phyloP scores from a whole-genome alignment of 2,888 invertebrate genomes.

The Eilema depressum region DNA sequence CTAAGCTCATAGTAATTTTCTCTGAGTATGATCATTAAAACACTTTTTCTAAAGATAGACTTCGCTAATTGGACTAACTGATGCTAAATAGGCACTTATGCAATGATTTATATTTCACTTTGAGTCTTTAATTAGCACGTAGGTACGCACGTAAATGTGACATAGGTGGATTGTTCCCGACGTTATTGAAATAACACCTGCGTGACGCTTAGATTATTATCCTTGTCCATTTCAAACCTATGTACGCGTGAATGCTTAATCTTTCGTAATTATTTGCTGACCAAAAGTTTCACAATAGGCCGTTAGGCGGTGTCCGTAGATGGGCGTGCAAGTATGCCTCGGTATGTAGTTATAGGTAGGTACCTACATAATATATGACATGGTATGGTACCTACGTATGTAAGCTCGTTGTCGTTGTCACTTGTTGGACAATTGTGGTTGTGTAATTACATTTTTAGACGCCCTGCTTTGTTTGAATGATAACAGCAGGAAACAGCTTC shows the following conservation, averaged over 20 bases:
- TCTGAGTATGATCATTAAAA: background rate
- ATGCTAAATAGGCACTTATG: conserved; percentile 13
- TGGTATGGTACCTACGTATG: conserved; percentile 8
- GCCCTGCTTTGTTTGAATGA: background rate
- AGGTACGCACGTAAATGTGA: conserved; percentile 7
- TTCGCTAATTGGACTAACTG: conserved; percentile 19
- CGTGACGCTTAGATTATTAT: conserved; percentile 10
- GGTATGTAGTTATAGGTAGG: conserved; percentile 16
- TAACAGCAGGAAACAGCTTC: background rate
- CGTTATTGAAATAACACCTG: conserved; percentile 21
- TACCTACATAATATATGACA: conserved; percentile 9
- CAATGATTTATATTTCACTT: conserved; percentile 26
- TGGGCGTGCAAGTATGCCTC: conserved; percentile 62
- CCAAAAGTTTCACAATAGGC: conserved; percentile 66
- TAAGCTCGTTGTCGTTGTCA: background rate
- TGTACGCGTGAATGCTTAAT: conserved; percentile 37
- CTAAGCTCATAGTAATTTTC: background rate
- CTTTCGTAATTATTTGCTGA: conserved; percentile 46
- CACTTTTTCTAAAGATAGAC: background rate
- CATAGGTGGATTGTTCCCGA: conserved; percentile 4
- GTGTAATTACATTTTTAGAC: conserved; percentile 4
- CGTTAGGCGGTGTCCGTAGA: conserved; percentile 51
- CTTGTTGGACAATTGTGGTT: background rate
- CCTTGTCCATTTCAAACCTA: conserved; percentile 25
- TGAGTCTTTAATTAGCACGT: conserved; percentile 13